Percentiles rank a stretch among this genome's conserved stretches.
Conservation (phyloP, 2,113 vertebrate genomes). For the Prunella himalayana region DNA sequence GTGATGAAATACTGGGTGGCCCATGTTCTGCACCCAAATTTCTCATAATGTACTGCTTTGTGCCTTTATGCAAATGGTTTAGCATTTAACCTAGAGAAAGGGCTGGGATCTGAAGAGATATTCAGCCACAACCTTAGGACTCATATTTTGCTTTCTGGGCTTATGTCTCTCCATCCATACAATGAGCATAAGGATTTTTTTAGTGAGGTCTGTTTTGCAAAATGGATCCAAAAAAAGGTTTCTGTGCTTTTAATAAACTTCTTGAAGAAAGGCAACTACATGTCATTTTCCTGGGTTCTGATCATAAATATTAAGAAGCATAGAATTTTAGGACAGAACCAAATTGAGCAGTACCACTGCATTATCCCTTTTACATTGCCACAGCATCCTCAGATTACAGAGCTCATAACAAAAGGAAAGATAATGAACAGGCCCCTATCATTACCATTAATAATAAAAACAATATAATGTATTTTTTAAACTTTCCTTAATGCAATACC, state of each 20-base stretch:
- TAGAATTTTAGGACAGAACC: conserved; percentile 17
- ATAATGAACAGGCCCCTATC: conserved; percentile 37
- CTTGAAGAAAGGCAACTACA: not conserved
- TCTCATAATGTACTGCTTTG: not conserved
- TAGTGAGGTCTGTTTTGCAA: not conserved
- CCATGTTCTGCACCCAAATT: not conserved
- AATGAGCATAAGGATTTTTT: not conserved
- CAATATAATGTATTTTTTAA: conserved; percentile 73
- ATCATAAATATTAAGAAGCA: not conserved
- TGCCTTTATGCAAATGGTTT: not conserved
- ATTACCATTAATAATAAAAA: conserved; percentile 77
- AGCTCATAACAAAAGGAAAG: conserved; percentile 26
- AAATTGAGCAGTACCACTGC: not conserved
- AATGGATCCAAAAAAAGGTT: not conserved
- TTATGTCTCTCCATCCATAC: not conserved
- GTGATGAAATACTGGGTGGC: not conserved
- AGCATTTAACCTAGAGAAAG: not conserved
- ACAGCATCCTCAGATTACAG: conserved; percentile 45
- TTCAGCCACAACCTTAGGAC: not conserved
- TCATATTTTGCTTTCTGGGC: not conserved
- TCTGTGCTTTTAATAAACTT: not conserved
- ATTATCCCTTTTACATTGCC: conserved; percentile 5
- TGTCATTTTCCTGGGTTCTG: not conserved
- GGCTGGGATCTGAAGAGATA: not conserved
- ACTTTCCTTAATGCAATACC: conserved; percentile 71